A percentile compares a stretch with the other conserved stretches of the same genome.
These are phyloP conservation scores for Ditula angustiorana DNA, from an alignment of 2,888 invertebrate species.

Conservation along the genomic window DNA sequence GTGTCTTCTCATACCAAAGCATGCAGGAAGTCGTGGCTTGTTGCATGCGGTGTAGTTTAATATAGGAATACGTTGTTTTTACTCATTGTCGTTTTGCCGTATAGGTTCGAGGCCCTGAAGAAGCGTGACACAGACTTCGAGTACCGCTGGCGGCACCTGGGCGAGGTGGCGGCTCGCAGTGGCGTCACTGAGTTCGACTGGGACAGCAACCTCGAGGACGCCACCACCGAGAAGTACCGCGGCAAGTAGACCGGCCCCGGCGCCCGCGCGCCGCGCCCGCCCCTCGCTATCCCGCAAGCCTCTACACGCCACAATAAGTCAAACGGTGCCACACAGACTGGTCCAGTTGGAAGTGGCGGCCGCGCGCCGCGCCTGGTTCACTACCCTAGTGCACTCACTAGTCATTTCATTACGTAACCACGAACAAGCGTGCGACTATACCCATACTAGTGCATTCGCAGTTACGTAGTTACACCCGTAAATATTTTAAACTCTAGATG, in stretches of 20 bases:
- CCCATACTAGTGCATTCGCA: conserved; percentile 8
- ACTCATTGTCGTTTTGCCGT: not conserved
- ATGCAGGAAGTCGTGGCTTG: too few species aligned
- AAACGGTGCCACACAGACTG: not conserved
- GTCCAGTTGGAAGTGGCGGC: conserved; percentile 6
- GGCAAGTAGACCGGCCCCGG: conserved; percentile 47
- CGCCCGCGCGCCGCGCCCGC: conserved; percentile 58
- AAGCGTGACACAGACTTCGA: conserved; percentile 93
- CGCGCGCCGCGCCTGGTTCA: conserved; percentile 29
- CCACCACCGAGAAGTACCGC: conserved; percentile 79
- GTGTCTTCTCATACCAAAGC: too few species aligned
- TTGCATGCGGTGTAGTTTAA: too few species aligned
- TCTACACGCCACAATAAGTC: too few species aligned
- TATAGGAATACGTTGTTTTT: not conserved
- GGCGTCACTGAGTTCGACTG: conserved; percentile 95
- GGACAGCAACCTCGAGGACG: conserved; percentile 93
- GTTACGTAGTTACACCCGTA: conserved; percentile 34
- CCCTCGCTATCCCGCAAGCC: not conserved
- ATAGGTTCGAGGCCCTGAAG: conserved; percentile 92
- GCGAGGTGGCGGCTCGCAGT: conserved; percentile 90
- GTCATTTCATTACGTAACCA: conserved; percentile 52
- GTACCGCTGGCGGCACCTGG: conserved; percentile 93
- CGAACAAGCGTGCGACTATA: conserved; percentile 6
- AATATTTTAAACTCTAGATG: conserved; percentile 29
- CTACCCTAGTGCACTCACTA: conserved; percentile 64